These are phyloP conservation scores for Leptarthrus brevirostris DNA, from an alignment of 2,888 invertebrate genomes.

Conservation along the genomic window DNA sequence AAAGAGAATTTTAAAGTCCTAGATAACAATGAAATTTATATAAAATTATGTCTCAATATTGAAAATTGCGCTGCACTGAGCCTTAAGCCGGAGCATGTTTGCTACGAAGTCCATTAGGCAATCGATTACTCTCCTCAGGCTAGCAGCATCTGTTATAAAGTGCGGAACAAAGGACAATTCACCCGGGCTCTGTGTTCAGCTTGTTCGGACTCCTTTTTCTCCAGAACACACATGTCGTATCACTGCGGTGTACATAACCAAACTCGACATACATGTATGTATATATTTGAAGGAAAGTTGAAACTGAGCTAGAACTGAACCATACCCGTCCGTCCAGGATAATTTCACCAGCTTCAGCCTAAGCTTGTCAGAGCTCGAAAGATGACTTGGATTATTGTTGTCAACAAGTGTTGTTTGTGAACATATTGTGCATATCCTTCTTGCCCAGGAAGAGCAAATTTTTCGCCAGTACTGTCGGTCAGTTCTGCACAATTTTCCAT, in stretches of 20 bases:
- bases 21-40: slow-evolving; percentile 19
- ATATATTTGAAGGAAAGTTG: slow-evolving; percentile 10
- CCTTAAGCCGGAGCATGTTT: neutral
- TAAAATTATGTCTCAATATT: slow-evolving; percentile 13
- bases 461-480: neutral
- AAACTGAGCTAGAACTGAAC: slow-evolving; percentile 10
- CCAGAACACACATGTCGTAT: neutral
- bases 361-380: neutral
- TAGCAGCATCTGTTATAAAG: neutral
- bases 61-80: neutral
- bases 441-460: neutral
- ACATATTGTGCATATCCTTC: slow-evolving; percentile 13
- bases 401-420: slow-evolving; percentile 42
- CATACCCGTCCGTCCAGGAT: neutral
- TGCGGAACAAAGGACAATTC: slow-evolving; percentile 15
- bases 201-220: neutral
- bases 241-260: too few relatives aligned
- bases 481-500: too few relatives aligned
- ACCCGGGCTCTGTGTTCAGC: neutral
- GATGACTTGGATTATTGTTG: slow-evolving; percentile 24
- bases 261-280: too few relatives aligned
- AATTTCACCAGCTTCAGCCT: too few relatives aligned
- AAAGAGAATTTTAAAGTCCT: slow-evolving; percentile 10
- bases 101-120: neutral
- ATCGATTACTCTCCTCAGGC: slow-evolving; percentile 10